Base-by-base conservation (phyloP, 2,888 invertebrate species). In the Dryobota labecula region DNA sequence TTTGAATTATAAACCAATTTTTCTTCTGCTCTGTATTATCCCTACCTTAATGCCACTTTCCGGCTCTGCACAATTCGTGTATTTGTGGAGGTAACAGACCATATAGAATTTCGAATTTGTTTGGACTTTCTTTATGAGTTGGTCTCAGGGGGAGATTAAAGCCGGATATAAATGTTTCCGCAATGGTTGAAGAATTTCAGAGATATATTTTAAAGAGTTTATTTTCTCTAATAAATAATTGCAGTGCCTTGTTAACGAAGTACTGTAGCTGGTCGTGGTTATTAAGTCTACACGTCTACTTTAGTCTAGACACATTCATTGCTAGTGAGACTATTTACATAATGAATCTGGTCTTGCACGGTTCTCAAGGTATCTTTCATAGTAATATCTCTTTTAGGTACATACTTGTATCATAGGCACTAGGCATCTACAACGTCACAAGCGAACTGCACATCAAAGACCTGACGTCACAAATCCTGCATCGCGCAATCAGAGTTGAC, bases 1-100 rank as follows among this genome's bases (percentile, higher is more conserved):
- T 84, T 76, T 82, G 74, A 84, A 84, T 82, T 82, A 84, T 75
- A 82, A 76, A 84, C 64, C 60, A 71, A 61, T 84, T 76, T 70
- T 71, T 71, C 58, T 70, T 71, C 2, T 61, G 20, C 33, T 53
- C 58, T 49, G 69, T 41, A 49, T 84, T 81, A 75, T 81, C 36
- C 61, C 7, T 9, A 54, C 33, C 27, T 69, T 73, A 71, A 70
- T 70, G 61, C 70, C 62, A 70, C n/a, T 69, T 80, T 74, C 71
- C 70, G 56, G 47, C 76, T 69, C 27, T 78, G 53, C 62, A 70
- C 67, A 80, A 71, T 67, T 67, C 57, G 70, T 70, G 56, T 70
- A 79, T 63, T 75, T 53, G 56, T 45, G 20, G 53, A 60, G 63
- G 63, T 73, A 78, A 66, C 51, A 78, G 66, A 73, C 64, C 60